These are phyloP conservation scores for Mesocricetus auratus DNA, from an alignment of 2,113 vertebrate species.

Conservation along the genomic window DNA sequence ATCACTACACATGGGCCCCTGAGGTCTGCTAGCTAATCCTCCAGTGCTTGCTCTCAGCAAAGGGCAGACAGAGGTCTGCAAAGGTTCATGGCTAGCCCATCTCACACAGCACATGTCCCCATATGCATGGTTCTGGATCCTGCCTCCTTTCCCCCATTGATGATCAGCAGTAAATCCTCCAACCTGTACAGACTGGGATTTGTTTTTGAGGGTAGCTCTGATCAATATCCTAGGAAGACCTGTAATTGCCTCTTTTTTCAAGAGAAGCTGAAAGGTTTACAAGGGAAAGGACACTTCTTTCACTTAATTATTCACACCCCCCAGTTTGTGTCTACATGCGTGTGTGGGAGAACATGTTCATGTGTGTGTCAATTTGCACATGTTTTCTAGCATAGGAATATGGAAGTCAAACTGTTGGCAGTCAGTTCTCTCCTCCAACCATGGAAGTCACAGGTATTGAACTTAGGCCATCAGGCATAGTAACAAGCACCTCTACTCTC, in stretches of 20 bases:
- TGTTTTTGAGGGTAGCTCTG: neutral
- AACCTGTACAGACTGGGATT: neutral
- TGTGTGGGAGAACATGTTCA: neutral
- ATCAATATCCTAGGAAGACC: neutral
- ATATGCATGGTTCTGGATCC: neutral
- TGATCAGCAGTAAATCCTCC: neutral
- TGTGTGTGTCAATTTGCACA: neutral
- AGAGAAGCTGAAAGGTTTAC: neutral
- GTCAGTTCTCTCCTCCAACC: neutral
- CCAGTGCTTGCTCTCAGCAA: neutral
- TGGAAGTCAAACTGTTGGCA: neutral
- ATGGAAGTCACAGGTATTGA: neutral
- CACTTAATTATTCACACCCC: neutral
- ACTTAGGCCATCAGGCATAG: too few species aligned
- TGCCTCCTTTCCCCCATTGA: neutral
- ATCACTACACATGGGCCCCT: neutral
- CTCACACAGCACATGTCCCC: neutral
- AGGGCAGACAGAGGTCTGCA: neutral
- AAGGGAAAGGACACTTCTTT: neutral
- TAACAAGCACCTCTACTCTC: neutral
- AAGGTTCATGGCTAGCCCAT: fast-evolving
- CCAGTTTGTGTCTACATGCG: neutral
- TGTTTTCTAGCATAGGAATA: neutral
- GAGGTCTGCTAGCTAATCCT: neutral
- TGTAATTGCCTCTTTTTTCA: neutral